A percentile compares a stretch with the other conserved stretches of the same genome.
phyloP scores from a whole-genome alignment of 2,888 invertebrate genomes.

The Andrena minutula region DNA sequence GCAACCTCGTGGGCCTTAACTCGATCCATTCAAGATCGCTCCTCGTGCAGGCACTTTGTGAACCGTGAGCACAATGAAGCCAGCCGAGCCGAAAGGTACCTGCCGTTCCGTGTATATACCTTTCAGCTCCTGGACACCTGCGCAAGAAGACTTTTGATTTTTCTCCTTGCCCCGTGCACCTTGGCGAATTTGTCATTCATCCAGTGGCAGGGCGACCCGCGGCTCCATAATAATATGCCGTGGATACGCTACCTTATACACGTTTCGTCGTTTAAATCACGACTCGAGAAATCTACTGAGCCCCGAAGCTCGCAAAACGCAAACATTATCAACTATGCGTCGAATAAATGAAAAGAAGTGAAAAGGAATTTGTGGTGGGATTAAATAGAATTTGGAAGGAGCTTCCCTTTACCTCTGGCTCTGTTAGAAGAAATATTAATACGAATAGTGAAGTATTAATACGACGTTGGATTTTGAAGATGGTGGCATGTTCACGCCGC shows the following conservation, averaged over 20 bases:
- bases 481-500: not conserved
- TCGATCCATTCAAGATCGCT: constrained; percentile 73
- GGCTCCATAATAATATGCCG: constrained; percentile 32
- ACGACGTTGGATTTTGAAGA: not conserved
- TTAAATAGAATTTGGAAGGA: too few relatives aligned
- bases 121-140: constrained; percentile 79
- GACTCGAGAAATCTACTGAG: not conserved
- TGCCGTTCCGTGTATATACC: constrained; percentile 75
- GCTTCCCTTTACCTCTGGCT: too few relatives aligned
- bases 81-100: constrained; percentile 78
- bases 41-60: constrained; percentile 78
- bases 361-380: too few relatives aligned
- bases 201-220: constrained; percentile 33
- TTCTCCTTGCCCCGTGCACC: constrained; percentile 74
- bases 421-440: too few relatives aligned
- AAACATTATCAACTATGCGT: too few relatives aligned
- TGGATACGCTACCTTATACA: not conserved
- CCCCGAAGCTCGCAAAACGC: too few relatives aligned
- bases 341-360: too few relatives aligned
- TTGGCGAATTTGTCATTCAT: constrained; percentile 72
- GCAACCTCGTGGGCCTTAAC: constrained; percentile 76
- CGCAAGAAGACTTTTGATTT: constrained; percentile 81
- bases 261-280: not conserved
- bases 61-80: constrained; percentile 74
- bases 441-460: too few relatives aligned